A percentile compares a stretch with the other conserved stretches of the same genome.
Conservation (phyloP, 1,140 invertebrate species). For the Episyrphus balteatus region DNA sequence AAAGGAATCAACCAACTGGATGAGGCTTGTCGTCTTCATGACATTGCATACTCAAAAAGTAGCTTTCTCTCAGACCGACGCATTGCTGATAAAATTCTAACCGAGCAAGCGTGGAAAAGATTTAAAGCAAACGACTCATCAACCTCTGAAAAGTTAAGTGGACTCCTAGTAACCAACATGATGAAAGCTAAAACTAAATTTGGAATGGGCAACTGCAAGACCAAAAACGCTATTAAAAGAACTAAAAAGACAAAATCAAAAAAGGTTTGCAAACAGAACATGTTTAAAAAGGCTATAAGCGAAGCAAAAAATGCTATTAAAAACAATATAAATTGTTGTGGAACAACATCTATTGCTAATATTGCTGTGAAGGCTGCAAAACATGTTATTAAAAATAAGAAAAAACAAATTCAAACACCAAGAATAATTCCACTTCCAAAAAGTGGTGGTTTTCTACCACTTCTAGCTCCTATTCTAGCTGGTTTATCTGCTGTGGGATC, state of each 20-base stretch:
- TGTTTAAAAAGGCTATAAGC: neutral
- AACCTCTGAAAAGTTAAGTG: constrained; percentile 1
- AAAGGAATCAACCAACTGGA: constrained; percentile 21
- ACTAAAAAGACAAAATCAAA: neutral
- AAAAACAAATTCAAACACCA: constrained; percentile 7
- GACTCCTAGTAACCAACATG: neutral
- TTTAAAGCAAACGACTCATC: constrained; percentile 27
- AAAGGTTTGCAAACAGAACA: neutral
- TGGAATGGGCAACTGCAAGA: neutral
- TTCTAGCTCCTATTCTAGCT: constrained; percentile 25
- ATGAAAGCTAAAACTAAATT: neutral
- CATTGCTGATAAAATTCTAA: constrained; percentile 23
- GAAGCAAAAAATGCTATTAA: neutral
- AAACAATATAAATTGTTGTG: neutral
- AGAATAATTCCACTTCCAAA: constrained; percentile 25
- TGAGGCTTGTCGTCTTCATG: constrained; percentile 16
- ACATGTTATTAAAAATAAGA: constrained; percentile 5
- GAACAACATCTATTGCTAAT: neutral
- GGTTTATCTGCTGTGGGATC: constrained; percentile 20
- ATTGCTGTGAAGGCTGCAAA: constrained; percentile 5
- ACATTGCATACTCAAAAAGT: constrained; percentile 32
- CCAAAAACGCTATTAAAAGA: neutral
- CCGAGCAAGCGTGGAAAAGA: constrained; percentile 32
- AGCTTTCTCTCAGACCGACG: constrained; percentile 26
- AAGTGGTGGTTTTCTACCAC: constrained; percentile 20